Percentiles rank a stretch among this genome's conserved stretches.
Conservation (phyloP, 1,140 invertebrate species). For the Agrilus planipennis region DNA sequence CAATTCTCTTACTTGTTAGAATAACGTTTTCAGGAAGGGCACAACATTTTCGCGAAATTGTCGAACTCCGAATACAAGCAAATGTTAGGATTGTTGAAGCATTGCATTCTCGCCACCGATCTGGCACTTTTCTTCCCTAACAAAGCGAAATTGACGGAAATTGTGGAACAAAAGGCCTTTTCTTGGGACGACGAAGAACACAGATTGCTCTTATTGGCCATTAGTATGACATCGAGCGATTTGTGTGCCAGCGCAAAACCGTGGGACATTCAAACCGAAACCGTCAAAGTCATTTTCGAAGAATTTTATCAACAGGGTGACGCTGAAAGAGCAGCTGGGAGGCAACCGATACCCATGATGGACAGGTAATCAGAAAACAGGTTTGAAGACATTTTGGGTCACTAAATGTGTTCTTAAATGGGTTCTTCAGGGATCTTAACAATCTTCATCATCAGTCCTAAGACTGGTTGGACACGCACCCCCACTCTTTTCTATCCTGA, state of each 20-base stretch:
- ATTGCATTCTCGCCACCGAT: constrained; percentile 77
- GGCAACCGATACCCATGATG: constrained; percentile 71
- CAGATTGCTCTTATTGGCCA: constrained; percentile 51
- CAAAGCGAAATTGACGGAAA: constrained; percentile 47
- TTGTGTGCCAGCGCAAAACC: constrained; percentile 72
- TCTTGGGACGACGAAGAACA: constrained; percentile 51
- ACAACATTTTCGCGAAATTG: constrained; percentile 68
- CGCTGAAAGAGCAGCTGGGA: constrained; percentile 55
- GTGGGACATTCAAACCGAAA: constrained; percentile 72
- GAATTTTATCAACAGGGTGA: constrained; percentile 79
- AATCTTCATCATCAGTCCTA: no score
- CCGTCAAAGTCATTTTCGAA: constrained; percentile 69
- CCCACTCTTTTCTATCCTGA: no score
- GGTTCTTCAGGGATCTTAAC: no score
- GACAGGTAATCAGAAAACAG: no score
- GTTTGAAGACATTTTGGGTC: no score
- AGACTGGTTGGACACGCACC: no score
- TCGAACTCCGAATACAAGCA: constrained; percentile 64
- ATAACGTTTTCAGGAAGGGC: constrained; percentile 50
- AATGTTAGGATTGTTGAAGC: constrained; percentile 59
- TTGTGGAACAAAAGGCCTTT: constrained; percentile 45
- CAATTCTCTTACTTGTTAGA: no score
- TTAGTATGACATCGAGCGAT: constrained; percentile 73
- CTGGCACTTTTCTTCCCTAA: constrained; percentile 71
- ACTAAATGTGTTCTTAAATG: no score